These are phyloP conservation scores for Raillietiella orientalis DNA, from an alignment of 2,888 invertebrate genomes.

Conservation along the genomic window DNA sequence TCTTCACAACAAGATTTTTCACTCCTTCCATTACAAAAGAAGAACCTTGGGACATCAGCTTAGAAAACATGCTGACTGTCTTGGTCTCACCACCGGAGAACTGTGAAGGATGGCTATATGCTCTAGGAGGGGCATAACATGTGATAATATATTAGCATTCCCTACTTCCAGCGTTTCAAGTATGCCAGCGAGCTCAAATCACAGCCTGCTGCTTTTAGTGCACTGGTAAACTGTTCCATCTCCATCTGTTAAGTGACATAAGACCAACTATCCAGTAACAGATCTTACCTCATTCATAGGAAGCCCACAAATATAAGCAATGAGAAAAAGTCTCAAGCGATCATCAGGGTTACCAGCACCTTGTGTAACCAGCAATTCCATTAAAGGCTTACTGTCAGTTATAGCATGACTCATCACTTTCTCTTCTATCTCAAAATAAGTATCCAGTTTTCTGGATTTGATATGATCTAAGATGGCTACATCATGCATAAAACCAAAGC, in stretches of 20 bases:
- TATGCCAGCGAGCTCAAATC: conserved; percentile 57
- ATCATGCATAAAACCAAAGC: conserved; percentile 8
- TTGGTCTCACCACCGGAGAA: conserved; percentile 68
- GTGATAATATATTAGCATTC: too few relatives aligned
- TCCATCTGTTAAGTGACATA: conserved; percentile 20
- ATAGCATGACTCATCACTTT: conserved; percentile 45
- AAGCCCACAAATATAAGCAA: conserved; percentile 56
- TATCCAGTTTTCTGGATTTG: conserved; percentile 64
- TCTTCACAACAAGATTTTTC: conserved; percentile 89
- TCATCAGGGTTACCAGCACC: conserved; percentile 65
- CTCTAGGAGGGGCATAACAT: too few relatives aligned
- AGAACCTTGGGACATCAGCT: conserved; percentile 81
- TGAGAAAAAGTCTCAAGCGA: conserved; percentile 68
- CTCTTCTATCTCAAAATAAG: conserved; percentile 90
- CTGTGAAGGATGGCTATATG: conserved; percentile 11
- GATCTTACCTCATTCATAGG: conserved; percentile 28
- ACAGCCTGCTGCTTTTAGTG: conserved; percentile 43
- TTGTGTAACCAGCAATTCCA: conserved; percentile 27
- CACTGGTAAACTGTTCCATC: conserved; percentile 45
- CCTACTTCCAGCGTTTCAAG: conserved; percentile 73
- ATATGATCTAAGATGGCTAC: conserved; percentile 42
- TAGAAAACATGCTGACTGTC: conserved; percentile 84
- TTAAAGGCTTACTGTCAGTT: conserved; percentile 8
- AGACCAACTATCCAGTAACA: conserved; percentile 3
- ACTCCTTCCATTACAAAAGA: conserved; percentile 99